Conservation (phyloP, 1,140 invertebrate genomes). For the Bombus waltoni region DNA sequence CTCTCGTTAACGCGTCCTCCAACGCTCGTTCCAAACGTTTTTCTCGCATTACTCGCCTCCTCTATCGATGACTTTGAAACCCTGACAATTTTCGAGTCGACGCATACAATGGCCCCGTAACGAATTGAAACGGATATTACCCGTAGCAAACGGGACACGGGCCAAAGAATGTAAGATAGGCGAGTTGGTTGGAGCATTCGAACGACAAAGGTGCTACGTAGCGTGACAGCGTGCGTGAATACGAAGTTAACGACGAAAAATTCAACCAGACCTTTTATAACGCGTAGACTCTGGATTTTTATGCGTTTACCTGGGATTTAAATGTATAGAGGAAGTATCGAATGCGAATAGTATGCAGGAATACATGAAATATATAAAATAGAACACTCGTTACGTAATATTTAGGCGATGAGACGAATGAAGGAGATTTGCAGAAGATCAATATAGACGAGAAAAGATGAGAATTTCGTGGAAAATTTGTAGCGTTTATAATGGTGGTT, state of each 20-base stretch:
- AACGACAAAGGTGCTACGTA: neutral
- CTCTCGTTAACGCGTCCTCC: slow-evolving; percentile 39
- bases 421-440: no score
- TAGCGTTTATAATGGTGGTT: neutral
- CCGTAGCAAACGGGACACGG: neutral
- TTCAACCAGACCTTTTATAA: neutral
- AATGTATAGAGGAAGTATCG: neutral
- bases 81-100: slow-evolving; percentile 14
- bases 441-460: no score
- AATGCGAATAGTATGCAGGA: no score
- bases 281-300: neutral
- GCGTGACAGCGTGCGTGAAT: neutral
- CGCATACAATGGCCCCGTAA: slow-evolving; percentile 33
- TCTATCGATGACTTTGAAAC: slow-evolving; percentile 22
- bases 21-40: slow-evolving; percentile 14
- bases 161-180: neutral
- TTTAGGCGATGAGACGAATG: no score
- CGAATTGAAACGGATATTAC: slow-evolving; percentile 49
- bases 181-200: neutral
- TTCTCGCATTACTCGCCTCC: slow-evolving; percentile 2
- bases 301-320: neutral
- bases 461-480: neutral
- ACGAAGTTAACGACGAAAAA: slow-evolving; percentile 1
- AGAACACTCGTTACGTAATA: neutral
- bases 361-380: neutral